These are phyloP conservation scores for Paramormyrops kingsleyae DNA, from an alignment of 2,113 vertebrate species.

Conservation along the genomic window DNA sequence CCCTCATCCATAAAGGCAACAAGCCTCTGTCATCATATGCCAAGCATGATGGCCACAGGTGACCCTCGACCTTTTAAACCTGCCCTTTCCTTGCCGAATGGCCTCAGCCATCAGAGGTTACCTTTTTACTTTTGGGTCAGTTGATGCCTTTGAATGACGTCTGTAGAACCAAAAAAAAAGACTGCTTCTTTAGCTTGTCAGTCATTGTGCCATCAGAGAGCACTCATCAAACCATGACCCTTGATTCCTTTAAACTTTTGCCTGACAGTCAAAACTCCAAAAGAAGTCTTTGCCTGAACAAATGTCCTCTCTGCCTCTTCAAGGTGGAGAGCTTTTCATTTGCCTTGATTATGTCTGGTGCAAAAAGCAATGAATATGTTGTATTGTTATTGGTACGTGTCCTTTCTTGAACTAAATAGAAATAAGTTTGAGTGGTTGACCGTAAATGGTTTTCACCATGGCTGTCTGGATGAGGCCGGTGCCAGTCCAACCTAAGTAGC, in stretches of 20 bases:
- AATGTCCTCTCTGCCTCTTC: background rate
- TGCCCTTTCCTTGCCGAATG: background rate
- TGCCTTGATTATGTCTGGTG: background rate
- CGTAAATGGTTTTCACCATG: background rate
- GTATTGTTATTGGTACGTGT: background rate
- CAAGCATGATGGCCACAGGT: background rate
- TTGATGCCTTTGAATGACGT: background rate
- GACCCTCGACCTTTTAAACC: background rate
- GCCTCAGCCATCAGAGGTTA: background rate
- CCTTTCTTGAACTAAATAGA: background rate
- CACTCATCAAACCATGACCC: background rate
- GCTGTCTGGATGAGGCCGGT: background rate
- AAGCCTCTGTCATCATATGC: background rate
- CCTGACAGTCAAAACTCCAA: background rate
- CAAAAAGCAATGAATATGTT: background rate
- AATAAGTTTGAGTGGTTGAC: background rate
- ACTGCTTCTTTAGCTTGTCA: background rate
- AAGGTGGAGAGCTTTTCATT: background rate
- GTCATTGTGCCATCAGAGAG: background rate
- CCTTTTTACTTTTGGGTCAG: background rate
- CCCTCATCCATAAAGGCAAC: background rate
- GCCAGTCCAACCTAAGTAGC: background rate
- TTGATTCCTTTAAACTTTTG: background rate
- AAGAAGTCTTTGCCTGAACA: background rate
- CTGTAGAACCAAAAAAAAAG: background rate